These are phyloP conservation scores for Dromiciops gliroides DNA, from an alignment of 2,113 vertebrate genomes.

Conservation along the genomic window DNA sequence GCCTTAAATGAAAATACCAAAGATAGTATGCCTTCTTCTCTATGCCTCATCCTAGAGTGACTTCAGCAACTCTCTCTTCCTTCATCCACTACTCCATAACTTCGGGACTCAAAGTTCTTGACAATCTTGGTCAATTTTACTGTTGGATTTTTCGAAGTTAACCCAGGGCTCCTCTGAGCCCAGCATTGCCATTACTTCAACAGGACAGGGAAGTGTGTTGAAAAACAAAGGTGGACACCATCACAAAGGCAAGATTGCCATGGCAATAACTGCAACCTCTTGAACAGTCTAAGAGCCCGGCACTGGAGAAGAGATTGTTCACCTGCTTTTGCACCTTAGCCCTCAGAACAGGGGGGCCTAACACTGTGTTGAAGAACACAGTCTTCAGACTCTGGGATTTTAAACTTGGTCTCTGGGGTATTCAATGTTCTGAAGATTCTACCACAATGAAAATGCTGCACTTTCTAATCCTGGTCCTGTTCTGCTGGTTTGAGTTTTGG, in stretches of 20 bases:
- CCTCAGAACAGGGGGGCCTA: neutral
- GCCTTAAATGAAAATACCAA: conserved; percentile 10
- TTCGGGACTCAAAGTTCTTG: conserved; percentile 15
- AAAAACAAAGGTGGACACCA: conserved; percentile 39
- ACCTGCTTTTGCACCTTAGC: neutral
- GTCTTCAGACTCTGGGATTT: neutral
- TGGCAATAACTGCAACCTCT: conserved; percentile 50
- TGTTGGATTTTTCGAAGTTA: conserved; percentile 44
- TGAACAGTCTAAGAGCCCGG: conserved; percentile 32
- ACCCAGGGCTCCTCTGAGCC: neutral
- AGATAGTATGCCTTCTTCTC: neutral
- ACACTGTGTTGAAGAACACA: conserved; percentile 30
- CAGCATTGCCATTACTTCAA: neutral
- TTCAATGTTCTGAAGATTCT: neutral
- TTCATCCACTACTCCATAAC: neutral
- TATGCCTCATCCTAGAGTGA: neutral
- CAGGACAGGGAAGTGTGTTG: conserved; percentile 17
- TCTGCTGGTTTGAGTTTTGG: conserved; percentile 67
- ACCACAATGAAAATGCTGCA: neutral
- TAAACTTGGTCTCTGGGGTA: neutral
- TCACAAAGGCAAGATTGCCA: conserved; percentile 65
- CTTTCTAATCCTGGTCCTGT: conserved; percentile 34
- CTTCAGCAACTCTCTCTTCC: neutral
- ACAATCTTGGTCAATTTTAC: conserved; percentile 28
- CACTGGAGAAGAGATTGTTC: conserved; percentile 6